Base-by-base conservation (phyloP, 2,797 vertebrate species). In the Argyrosomus regius region DNA sequence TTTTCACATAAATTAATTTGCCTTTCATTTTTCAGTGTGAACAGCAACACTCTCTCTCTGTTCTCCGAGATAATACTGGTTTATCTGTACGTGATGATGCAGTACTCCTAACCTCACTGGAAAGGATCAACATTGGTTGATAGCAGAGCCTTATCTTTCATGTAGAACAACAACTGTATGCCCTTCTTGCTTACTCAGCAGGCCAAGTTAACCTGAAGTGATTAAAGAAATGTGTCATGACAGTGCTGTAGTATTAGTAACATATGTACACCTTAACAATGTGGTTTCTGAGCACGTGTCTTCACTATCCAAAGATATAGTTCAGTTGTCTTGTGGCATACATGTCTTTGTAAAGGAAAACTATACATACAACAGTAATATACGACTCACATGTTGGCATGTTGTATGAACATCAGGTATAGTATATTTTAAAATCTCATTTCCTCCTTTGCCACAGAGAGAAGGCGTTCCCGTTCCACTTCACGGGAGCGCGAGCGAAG, bases 401-500 rank as follows among this genome's bases (percentile, higher is more conserved):
- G 41, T 43, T 12, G 14, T 6, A 12, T 43, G 14, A 39, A 11
- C 10, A 12, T 57, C 17, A 7, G 17, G 16, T 13, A 6, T 39
- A 31, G 18, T 14, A 11, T 45, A 39, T 5, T 72, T 57, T 1
- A 46, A 56, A 17, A 7, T 1, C 8, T 60, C 0, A 39, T 59
- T 43, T 75, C 6, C 1, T 50, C 1, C 0, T 60, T 41, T 39
- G n/a, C 26, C 2, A 48, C 89, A 98, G 98, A 99, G 72, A 96
- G 97, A 49, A 93, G 97, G 48, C 96, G 97, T 20, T 98, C 98
- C 1, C 96, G 96, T 24, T 98, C 97, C 0, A 13, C 92, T 0
- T 99, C 98, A 0, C 91, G 97, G 41, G 97, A 99, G 3, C 95
- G 97, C 3, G 98, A 98, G 54, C 93, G 97, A 54, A 93, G 96